Evolutionary conservation across 1,140 invertebrate genomes (phyloP).

Genomic region (Diorhabda carinulata): DNA sequence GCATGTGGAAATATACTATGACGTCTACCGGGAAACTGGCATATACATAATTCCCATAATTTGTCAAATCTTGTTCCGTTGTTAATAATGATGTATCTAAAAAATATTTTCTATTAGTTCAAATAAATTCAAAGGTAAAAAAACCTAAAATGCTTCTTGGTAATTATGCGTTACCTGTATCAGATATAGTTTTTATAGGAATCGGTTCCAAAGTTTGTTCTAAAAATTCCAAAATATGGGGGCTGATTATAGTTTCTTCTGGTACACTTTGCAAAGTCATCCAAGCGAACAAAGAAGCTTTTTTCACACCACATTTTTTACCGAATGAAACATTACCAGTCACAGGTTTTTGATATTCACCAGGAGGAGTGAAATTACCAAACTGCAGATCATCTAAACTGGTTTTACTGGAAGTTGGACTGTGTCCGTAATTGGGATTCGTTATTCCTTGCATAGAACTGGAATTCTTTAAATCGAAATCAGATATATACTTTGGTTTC

Average conservation of each 20-base stretch:
- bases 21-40: constrained; percentile 97
- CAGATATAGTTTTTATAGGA: constrained; percentile 60
- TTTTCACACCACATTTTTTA: constrained; percentile 71
- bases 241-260: constrained; percentile 92
- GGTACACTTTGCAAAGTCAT: constrained; percentile 93
- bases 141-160: neutral
- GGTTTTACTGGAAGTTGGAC: constrained; percentile 34
- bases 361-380: constrained; percentile 29
- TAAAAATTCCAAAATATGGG: constrained; percentile 89
- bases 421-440: constrained; percentile 44
- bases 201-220: constrained; percentile 94
- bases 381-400: constrained; percentile 41
- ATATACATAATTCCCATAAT: constrained; percentile 75
- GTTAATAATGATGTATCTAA: constrained; percentile 40
- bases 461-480: constrained; percentile 35
- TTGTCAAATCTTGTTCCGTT: constrained; percentile 54
- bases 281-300: constrained; percentile 92
- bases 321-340: constrained; percentile 16
- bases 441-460: constrained; percentile 44
- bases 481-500: constrained; percentile 24
- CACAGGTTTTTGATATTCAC: constrained; percentile 12
- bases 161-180: constrained; percentile 26
- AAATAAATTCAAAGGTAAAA: too few relatives aligned
- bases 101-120: constrained; percentile 6
- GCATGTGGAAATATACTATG: constrained; percentile 97